Evolutionary conservation across 2,113 vertebrate genomes (phyloP).

Genomic region (Notiomystis cincta): DNA sequence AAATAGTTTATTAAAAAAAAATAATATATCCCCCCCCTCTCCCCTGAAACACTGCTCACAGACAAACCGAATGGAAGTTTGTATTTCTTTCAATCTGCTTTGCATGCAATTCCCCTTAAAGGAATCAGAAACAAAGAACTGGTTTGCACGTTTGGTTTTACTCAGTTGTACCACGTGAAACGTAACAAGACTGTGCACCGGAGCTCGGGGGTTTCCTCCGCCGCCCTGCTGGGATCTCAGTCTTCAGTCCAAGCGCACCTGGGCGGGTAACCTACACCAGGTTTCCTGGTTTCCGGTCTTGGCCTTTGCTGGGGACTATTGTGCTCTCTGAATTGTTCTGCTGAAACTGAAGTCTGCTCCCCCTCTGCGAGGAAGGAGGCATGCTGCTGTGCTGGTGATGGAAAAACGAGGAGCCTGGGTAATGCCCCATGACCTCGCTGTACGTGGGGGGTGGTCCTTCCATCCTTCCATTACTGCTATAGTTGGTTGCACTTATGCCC

Average conservation of each 20-base stretch:
- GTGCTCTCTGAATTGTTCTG: constrained; percentile 88
- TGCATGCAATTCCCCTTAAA: constrained; percentile 75
- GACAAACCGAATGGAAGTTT: constrained; percentile 67
- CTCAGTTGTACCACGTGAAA: constrained; percentile 68
- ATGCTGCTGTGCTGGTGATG: constrained; percentile 92
- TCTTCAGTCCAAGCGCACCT: constrained; percentile 21
- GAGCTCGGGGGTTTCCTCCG: constrained; percentile 64
- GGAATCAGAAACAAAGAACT: constrained; percentile 76
- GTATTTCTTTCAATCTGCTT: constrained; percentile 62
- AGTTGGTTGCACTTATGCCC: constrained; percentile 90
- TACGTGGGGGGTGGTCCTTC: constrained; percentile 93
- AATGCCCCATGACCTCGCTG: constrained; percentile 95
- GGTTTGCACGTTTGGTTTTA: constrained; percentile 76
- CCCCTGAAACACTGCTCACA: constrained; percentile 59
- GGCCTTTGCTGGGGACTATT: constrained; percentile 83
- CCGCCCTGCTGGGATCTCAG: background rate
- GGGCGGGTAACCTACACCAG: constrained; percentile 74
- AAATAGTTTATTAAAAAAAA: constrained; percentile 73
- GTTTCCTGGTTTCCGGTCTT: constrained; percentile 84
- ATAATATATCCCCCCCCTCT: constrained; percentile 32
- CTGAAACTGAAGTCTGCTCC: constrained; percentile 81
- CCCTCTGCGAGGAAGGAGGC: constrained; percentile 74
- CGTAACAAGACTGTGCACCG: constrained; percentile 71
- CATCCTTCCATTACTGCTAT: constrained; percentile 86
- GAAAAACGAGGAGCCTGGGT: constrained; percentile 87